Percentiles rank a stretch among this genome's conserved stretches.
phyloP scores from a whole-genome alignment of 1,140 invertebrate species.

The Drosophila baimaii region DNA sequence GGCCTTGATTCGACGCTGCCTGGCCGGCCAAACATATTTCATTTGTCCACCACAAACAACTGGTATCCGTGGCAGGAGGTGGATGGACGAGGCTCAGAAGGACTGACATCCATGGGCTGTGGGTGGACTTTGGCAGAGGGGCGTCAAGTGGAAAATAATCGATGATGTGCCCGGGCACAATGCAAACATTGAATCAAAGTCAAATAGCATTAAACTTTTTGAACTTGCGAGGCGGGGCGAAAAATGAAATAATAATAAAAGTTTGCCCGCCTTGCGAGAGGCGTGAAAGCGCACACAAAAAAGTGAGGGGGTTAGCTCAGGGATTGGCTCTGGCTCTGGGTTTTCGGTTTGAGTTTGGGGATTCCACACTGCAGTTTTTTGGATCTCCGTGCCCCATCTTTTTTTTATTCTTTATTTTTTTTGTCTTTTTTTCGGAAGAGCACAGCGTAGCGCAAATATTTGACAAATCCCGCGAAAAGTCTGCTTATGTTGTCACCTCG shows the following conservation, averaged over 20 bases:
- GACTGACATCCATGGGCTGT: conserved; percentile 17
- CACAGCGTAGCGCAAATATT: conserved; percentile 79
- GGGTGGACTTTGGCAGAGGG: conserved; percentile 34
- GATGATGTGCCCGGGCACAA: conserved; percentile 61
- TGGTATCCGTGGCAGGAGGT: conserved; percentile 15
- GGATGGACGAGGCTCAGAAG: neutral
- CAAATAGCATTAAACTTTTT: conserved; percentile 81
- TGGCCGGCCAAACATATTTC: conserved; percentile 51
- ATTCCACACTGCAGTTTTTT: conserved; percentile 36
- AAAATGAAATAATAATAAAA: conserved; percentile 58
- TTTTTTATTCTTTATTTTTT: neutral
- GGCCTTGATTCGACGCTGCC: conserved; percentile 42
- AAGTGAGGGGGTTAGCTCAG: conserved; percentile 9
- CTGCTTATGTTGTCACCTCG: conserved; percentile 78
- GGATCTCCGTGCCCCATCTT: conserved; percentile 23
- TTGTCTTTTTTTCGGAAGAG: conserved; percentile 62
- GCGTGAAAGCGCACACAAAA: conserved; percentile 57
- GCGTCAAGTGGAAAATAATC: conserved; percentile 66
- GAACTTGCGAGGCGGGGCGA: conserved; percentile 63
- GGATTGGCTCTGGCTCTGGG: conserved; percentile 10
- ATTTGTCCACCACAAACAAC: conserved; percentile 57
- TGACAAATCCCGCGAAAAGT: conserved; percentile 80
- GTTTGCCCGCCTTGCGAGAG: conserved; percentile 47
- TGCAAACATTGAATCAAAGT: conserved; percentile 82
- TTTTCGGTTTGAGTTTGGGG: conserved; percentile 37